Percentiles rank a stretch among this genome's conserved stretches.
phyloP scores from a whole-genome alignment of 2,888 invertebrate genomes.

The Bellardia bayeri region DNA sequence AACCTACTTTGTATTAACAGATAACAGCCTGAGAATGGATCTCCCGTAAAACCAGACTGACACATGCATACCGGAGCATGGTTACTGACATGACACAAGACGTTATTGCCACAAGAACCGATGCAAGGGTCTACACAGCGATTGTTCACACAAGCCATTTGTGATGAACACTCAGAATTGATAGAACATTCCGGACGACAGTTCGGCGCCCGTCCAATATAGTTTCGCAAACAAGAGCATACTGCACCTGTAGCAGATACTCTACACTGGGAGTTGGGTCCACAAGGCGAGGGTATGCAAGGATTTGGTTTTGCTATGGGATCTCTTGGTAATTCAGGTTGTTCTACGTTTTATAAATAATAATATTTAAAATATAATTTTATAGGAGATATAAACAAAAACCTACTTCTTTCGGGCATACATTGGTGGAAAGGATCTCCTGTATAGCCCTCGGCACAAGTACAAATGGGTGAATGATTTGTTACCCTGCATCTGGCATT shows the following conservation, averaged over 20 bases:
- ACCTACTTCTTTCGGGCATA: slow-evolving; percentile 84
- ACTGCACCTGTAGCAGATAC: slow-evolving; percentile 85
- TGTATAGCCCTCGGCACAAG: slow-evolving; percentile 87
- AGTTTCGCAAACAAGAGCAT: slow-evolving; percentile 87
- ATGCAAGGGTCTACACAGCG: slow-evolving; percentile 87
- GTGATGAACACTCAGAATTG: slow-evolving; percentile 85
- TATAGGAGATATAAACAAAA: background rate
- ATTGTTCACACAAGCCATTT: slow-evolving; percentile 85
- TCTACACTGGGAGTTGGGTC: slow-evolving; percentile 87
- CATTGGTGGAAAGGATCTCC: slow-evolving; percentile 92
- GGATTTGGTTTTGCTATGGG: slow-evolving; percentile 84
- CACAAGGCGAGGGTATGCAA: slow-evolving; percentile 88
- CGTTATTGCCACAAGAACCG: slow-evolving; percentile 88
- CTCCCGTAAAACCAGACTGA: slow-evolving; percentile 86
- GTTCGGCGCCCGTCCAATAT: slow-evolving; percentile 87
- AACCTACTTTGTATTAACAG: slow-evolving; percentile 84
- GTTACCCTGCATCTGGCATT: slow-evolving; percentile 90
- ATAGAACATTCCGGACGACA: slow-evolving; percentile 88
- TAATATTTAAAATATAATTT: background rate
- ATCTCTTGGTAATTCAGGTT: slow-evolving; percentile 75
- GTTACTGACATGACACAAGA: slow-evolving; percentile 86
- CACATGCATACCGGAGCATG: slow-evolving; percentile 86
- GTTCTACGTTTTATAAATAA: slow-evolving; percentile 74
- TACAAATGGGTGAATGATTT: slow-evolving; percentile 91
- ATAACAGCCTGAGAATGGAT: slow-evolving; percentile 87